Evolutionary conservation across 2,113 vertebrate genomes (phyloP), one percentile per base, ranked within the genome.

Genomic region (Ceuthmochares aereus): DNA sequence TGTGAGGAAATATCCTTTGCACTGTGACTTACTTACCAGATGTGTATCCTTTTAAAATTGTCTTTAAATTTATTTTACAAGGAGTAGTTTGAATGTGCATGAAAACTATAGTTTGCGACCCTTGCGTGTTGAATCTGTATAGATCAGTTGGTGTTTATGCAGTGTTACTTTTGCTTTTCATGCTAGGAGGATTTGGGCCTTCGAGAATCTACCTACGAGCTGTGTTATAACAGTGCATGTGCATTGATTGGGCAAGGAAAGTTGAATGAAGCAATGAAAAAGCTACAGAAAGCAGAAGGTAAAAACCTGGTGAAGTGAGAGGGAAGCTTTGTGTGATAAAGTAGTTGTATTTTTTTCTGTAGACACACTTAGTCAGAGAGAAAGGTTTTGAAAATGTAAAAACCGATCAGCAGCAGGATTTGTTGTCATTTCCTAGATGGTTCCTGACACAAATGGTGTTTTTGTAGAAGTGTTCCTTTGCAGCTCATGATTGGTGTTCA

Each of bases 201-300:
- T 59, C 98, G 99, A 4, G 99, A 99, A 97, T 98, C 98, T 14
- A 99, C 99, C 3, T 99, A 99, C 0, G 99, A 99, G 96, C 98
- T 99, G 73, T 99, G 99, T 97, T 99, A 99, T 97, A 99, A 99
- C 58, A 92, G 98, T 89, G 98, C 99, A 4, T 99, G 99, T 95
- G 97, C 98, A 22, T 98, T 99, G 76, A 99, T 99, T 97, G 99
- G 99, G 60, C 99, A 99, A 96, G 99, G 98, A 77, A 98, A 98
- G 67, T 94, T 99, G 49, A 98, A 94, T 7, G 98, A 99, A 90
- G 99, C 99, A 60, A 97, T 99, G 97, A 98, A 98, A 90, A 99
- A 99, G 90, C 98, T 99, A 25, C 98, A 96, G 59, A 98, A 99
- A 97, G 99, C 99, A 87, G 99, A 99, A 98, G 99, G 99, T 99